Evolutionary conservation across 2,113 vertebrate genomes (phyloP), one percentile per base, ranked within the genome.

Genomic region (Carassius gibelio): DNA sequence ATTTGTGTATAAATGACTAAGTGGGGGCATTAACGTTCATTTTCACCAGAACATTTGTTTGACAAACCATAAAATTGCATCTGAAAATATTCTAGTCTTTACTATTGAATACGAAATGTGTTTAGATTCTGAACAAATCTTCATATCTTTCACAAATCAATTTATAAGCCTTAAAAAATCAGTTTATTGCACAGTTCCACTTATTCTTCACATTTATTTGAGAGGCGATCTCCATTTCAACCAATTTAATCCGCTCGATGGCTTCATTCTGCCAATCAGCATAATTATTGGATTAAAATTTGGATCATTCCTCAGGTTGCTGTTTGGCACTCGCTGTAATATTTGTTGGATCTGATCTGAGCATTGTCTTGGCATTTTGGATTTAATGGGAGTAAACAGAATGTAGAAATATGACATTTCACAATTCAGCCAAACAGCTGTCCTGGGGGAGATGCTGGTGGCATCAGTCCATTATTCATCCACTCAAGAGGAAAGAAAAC

Each of bases 361-460:
- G 79, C 23, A 50, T 66, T 17, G 79, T 81, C 79, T 81, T 81
- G 79, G 79, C 62, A 81, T 81, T 81, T 81, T 69, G 62, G n/a
- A 52, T 69, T 69, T 66, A 69, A 81, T 69, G 62, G 42, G 30
- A 81, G 62, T 69, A 81, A 81, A 69, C 79, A 81, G 62, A 81
- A 81, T 81, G 45, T 21, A 81, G 36, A 81, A 81, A 81, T 81
- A 81, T 81, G 79, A 69, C 79, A 81, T 81, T 81, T 81, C 62
- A 69, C 45, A 26, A 69, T 69, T 30, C 79, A 68, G 62, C 79
- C 79, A 81, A 81, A 81, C 79, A 81, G 79, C 64, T 81, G 79
- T 81, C 62, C 62, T 69, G 42, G 14, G 62, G 79, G 79, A 68
- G 79, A 68, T 68, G 42, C 62, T 52, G 8, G 62, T 81, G 62